Evolutionary conservation across 2,797 vertebrate species (phyloP), one percentile per base, ranked within the genome.

Genomic region (Cynopterus sphinx): DNA sequence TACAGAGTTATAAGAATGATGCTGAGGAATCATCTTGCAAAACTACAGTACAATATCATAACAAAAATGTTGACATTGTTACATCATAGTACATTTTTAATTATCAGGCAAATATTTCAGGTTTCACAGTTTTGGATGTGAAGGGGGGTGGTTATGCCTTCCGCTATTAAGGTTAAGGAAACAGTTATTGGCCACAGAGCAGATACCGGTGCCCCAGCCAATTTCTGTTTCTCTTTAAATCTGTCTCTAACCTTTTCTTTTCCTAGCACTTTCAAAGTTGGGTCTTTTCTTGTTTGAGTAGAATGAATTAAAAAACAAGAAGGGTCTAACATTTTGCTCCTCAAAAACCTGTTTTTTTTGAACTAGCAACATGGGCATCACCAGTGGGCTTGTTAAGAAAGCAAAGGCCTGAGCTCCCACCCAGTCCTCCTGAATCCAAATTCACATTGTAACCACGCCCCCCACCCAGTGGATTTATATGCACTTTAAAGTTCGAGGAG

Each of bases 281-380:
- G 43, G 10, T 91, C 57, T 90, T 91, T 95, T 77, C 26, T 90
- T 46, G 3, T 21, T 90, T 59, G 70, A 87, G 59, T 73, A 74
- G 51, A 86, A 82, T 78, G 53, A 78, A 82, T 59, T 55, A 79
- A 36, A 70, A 16, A 9, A 77, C 24, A 91, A 73, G 13, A 46
- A 85, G 5, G 11, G 11, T 71, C 33, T 96, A 95, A 33, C 74
- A 96, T 61, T 57, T 86, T 93, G 11, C 11, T 74, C 43, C 53
- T 94, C 17, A 65, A 61, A 95, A 84, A 70, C 4, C 1, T 96
- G 55, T 33, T n/a, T 85, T 85, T 33, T 95, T 92, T 92, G 68
- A 90, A 68, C 4, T 9, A 68, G 61, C 16, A 9, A n/a, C 28
- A 36, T 21, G 33, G 81, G 5, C 2, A 26, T 65, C 68, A 78